Conservation (phyloP, 2,888 invertebrate genomes). For the Encarsia formosa region DNA sequence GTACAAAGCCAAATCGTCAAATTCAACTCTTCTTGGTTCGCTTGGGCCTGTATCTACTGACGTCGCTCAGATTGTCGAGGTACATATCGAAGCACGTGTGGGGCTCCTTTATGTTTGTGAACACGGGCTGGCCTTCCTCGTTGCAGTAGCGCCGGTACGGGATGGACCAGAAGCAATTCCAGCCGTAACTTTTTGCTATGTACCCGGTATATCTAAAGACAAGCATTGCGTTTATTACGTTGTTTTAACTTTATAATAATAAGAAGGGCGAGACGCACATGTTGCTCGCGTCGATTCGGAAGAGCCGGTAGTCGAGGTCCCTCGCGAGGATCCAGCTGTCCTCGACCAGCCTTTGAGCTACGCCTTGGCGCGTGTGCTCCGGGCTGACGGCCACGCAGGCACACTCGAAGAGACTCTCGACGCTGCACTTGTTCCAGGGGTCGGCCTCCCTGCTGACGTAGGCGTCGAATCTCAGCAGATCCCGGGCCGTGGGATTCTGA, state of each 20-base stretch:
- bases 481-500: slow-evolving; percentile 22
- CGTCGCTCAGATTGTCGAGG: slow-evolving; percentile 25
- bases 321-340: slow-evolving; percentile 42
- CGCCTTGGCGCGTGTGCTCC: slow-evolving; percentile 32
- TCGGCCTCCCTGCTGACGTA: slow-evolving; percentile 31
- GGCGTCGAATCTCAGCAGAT: slow-evolving; percentile 37
- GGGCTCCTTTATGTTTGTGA: slow-evolving; percentile 36
- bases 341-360: slow-evolving; percentile 35
- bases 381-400: slow-evolving; percentile 34
- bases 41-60: slow-evolving; percentile 25
- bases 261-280: slow-evolving; percentile 28
- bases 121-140: slow-evolving; percentile 31
- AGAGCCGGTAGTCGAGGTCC: slow-evolving; percentile 36
- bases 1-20: too few relatives aligned
- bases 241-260: too few relatives aligned
- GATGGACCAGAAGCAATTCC: slow-evolving; percentile 34
- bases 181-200: slow-evolving; percentile 34
- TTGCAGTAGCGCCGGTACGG: slow-evolving; percentile 35
- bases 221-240: too few relatives aligned
- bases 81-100: slow-evolving; percentile 35
- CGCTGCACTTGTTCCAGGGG: slow-evolving; percentile 33
- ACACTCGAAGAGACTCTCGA: slow-evolving; percentile 37
- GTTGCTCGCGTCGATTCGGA: slow-evolving; percentile 41
- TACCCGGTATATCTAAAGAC: slow-evolving; percentile 34
- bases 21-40: too few relatives aligned